Conservation (phyloP, 64 coral and sea anemone genomes). For the Stichodactyla helianthus region DNA sequence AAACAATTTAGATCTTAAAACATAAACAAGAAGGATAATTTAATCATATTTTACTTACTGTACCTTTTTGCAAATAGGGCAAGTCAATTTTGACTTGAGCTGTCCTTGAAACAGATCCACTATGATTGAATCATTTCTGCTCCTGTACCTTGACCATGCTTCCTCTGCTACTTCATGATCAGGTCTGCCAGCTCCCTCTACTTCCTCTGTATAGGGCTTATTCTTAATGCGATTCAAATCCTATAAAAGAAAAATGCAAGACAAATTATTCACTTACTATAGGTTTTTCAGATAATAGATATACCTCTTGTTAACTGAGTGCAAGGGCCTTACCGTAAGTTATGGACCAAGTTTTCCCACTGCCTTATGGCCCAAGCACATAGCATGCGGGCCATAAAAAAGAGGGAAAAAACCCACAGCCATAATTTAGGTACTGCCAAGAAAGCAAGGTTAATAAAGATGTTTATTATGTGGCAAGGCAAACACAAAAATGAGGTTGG, state of each 20-base stretch:
- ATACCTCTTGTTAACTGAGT: too few relatives aligned
- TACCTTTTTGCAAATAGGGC: conserved; percentile 82
- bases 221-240: conserved; percentile 69
- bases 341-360: too few relatives aligned
- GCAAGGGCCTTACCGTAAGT: too few relatives aligned
- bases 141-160: conserved; percentile 72
- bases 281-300: neutral
- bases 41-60: neutral
- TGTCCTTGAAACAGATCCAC: conserved; percentile 90
- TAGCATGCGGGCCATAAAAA: too few relatives aligned
- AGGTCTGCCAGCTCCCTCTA: conserved; percentile 68
- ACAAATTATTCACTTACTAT: neutral
- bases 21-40: too few relatives aligned
- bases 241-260: conserved; percentile 4
- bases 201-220: conserved; percentile 81
- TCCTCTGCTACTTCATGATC: conserved; percentile 70
- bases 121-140: conserved; percentile 81
- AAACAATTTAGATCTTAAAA: too few relatives aligned
- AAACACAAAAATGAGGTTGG: too few relatives aligned
- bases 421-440: neutral
- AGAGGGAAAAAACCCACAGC: too few relatives aligned
- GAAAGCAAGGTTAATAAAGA: too few relatives aligned
- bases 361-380: too few relatives aligned
- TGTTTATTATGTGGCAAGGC: too few relatives aligned
- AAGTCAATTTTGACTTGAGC: conserved; percentile 81